phyloP scores from a whole-genome alignment of 2,888 invertebrate species.

The Sisyra terminalis region DNA sequence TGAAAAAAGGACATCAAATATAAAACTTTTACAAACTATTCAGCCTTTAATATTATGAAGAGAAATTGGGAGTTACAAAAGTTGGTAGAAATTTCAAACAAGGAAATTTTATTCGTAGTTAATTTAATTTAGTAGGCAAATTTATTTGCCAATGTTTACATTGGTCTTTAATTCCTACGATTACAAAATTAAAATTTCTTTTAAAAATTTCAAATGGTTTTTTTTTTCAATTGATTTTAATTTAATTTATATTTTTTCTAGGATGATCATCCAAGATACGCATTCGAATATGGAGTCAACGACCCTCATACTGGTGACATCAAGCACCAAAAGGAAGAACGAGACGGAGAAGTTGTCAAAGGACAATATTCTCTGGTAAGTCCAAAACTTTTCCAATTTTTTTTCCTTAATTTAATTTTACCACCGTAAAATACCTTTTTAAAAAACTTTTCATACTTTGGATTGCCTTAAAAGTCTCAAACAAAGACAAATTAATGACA shows the following conservation, averaged over 20 bases:
- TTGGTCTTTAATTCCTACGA: too few species aligned
- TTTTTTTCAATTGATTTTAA: background rate
- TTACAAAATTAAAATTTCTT: too few species aligned
- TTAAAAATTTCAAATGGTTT: too few species aligned
- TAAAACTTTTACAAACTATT: too few species aligned
- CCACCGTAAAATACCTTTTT: background rate
- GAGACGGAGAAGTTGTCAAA: constrained; percentile 55
- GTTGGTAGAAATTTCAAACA: too few species aligned
- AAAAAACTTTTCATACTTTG: background rate
- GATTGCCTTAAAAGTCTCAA: background rate
- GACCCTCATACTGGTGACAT: constrained; percentile 59
- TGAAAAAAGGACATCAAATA: too few species aligned
- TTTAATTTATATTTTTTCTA: constrained; percentile 17
- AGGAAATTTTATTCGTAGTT: too few species aligned
- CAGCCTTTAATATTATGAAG: too few species aligned
- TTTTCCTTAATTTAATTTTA: background rate
- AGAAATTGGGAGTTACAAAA: too few species aligned
- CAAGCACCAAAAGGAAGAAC: constrained; percentile 54
- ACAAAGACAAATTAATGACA: too few species aligned
- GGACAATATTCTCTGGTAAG: constrained; percentile 31
- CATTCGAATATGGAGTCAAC: constrained; percentile 55
- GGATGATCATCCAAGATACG: constrained; percentile 51
- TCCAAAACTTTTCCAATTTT: background rate
- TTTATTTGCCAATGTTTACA: too few species aligned
- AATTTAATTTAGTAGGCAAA: too few species aligned